Evolutionary conservation across 1,140 invertebrate species (phyloP).

Genomic region (Meloidogyne exigua): DNA sequence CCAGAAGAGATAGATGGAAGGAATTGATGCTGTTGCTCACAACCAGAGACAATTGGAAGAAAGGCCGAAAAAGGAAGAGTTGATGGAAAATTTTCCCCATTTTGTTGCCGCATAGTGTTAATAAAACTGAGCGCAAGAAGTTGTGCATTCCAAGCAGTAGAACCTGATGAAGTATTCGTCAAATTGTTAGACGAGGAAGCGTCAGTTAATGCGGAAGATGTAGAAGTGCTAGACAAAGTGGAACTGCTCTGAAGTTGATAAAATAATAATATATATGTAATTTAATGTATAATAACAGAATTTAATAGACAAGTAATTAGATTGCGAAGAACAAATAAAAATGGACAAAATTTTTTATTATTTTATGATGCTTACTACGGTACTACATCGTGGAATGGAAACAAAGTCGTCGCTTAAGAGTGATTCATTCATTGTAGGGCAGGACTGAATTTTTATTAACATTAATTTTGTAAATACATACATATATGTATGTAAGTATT

Average conservation of each 20-base stretch:
- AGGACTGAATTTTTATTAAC: neutral
- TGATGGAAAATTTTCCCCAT: too few species aligned
- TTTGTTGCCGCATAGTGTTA: neutral
- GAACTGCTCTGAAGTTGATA: too few species aligned
- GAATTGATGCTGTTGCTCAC: too few species aligned
- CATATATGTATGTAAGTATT: neutral
- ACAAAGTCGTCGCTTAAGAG: neutral
- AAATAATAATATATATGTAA: too few species aligned
- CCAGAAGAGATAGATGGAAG: too few species aligned
- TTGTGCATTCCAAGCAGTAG: conserved; percentile 10
- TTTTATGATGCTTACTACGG: neutral
- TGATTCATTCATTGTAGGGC: conserved; percentile 19
- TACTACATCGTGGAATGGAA: neutral
- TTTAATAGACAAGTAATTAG: too few species aligned
- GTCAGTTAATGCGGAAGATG: neutral
- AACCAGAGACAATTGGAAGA: too few species aligned
- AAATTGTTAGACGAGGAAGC: too few species aligned
- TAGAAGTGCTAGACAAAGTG: neutral
- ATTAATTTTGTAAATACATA: neutral
- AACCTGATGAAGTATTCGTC: neutral
- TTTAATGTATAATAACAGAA: too few species aligned
- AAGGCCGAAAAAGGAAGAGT: too few species aligned
- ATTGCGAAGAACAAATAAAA: neutral
- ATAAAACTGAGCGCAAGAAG: conserved; percentile 18
- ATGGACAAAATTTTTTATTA: neutral